phyloP scores from a whole-genome alignment of 2,113 vertebrate genomes.

The Larimichthys crocea region DNA sequence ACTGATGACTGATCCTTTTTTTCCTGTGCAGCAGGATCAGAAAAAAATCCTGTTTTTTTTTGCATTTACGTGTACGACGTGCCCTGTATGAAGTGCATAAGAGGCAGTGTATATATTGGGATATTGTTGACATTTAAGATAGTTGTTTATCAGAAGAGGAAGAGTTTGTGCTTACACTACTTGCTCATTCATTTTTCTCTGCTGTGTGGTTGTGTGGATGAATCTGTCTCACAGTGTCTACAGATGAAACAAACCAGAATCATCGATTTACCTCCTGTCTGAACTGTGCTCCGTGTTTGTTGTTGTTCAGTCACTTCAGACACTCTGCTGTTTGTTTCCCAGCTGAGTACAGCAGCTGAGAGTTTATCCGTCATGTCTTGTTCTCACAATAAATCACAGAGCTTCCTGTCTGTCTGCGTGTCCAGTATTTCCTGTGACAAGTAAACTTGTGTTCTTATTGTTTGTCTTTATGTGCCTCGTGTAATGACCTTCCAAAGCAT shows the following conservation, averaged over 20 bases:
- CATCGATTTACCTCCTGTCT: too few species aligned
- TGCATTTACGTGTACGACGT: background rate
- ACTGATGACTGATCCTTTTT: background rate
- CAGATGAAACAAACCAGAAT: background rate
- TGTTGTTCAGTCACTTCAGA: background rate
- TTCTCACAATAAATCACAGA: constrained; percentile 1
- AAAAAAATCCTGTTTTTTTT: background rate
- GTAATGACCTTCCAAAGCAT: background rate
- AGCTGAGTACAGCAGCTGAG: constrained; percentile 6
- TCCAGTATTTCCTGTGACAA: background rate
- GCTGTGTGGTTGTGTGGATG: too few species aligned
- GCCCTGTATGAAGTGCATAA: too few species aligned
- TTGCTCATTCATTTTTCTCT: too few species aligned
- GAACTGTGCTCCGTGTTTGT: background rate
- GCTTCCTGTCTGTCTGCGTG: background rate
- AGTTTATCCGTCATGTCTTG: background rate
- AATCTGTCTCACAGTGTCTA: background rate
- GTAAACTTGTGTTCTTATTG: background rate
- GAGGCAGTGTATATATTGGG: too few species aligned
- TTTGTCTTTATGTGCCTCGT: background rate
- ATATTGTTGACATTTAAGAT: too few species aligned
- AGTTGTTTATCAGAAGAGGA: too few species aligned
- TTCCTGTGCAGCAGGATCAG: background rate
- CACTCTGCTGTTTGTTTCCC: background rate
- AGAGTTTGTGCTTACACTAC: too few species aligned